A percentile compares a stretch with the other conserved stretches of the same genome.
Evolutionary conservation across 1,140 invertebrate genomes (phyloP).

Genomic region (Drosophila ficusphila): DNA sequence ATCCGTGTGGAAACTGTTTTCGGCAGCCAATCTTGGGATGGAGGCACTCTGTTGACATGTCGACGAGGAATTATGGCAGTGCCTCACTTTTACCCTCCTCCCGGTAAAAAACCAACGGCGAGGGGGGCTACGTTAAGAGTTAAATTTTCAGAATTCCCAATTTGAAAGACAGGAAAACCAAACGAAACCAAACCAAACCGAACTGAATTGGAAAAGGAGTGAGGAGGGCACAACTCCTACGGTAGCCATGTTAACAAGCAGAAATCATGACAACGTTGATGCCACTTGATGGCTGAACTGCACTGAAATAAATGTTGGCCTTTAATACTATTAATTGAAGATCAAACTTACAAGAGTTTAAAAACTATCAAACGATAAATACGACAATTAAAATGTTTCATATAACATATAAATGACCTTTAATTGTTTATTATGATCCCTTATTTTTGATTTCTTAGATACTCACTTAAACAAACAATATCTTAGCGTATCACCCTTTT

Average conservation of each 20-base stretch:
- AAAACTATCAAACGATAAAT: too few relatives aligned
- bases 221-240: constrained; percentile 34
- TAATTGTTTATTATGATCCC: neutral
- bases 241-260: constrained; percentile 80
- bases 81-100: neutral
- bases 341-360: too few relatives aligned
- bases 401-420: neutral
- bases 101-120: constrained; percentile 41
- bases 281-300: constrained; percentile 64
- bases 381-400: too few relatives aligned
- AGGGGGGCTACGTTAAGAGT: constrained; percentile 64
- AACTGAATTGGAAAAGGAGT: constrained; percentile 19
- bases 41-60: constrained; percentile 75
- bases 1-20: constrained; percentile 38
- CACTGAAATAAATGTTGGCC: neutral
- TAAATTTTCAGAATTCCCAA: constrained; percentile 82
- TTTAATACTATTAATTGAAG: too few relatives aligned
- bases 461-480: too few relatives aligned
- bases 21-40: constrained; percentile 43
- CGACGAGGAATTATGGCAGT: constrained; percentile 77
- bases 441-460: too few relatives aligned
- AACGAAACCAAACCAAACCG: constrained; percentile 23
- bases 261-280: constrained; percentile 81
- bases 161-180: constrained; percentile 74
- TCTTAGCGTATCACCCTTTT: neutral